Base-by-base conservation (phyloP, 2,113 vertebrate genomes). In the Ramphastos sulfuratus region DNA sequence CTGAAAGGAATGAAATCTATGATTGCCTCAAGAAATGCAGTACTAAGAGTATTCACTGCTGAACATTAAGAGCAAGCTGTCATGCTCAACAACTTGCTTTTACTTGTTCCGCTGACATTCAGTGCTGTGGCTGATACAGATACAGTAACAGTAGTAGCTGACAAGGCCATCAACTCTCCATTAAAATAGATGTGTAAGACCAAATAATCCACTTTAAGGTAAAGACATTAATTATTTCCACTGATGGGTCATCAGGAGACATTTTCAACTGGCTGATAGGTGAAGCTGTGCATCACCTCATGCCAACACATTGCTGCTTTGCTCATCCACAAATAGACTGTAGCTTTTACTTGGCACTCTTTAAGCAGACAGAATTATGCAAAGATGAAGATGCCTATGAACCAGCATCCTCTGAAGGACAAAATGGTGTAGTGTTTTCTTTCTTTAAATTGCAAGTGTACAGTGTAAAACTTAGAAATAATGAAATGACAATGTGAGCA, bases 181-280 rank as follows among this genome's bases (percentile, higher is more conserved):
- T 93, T 84, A 87, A 89, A 95, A 93, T 82, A 94, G 70, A 92
- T 35, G 46, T 83, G 76, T 76, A 91, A 92, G 2, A 77, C 78
- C 76, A 75, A 81, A 63, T 87, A 94, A 93, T 91, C 91, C 78
- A 87, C 48, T 87, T 82, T 81, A 86, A 87, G 61, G 64, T 69
- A 92, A 95, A 94, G 92, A 69, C 0, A 25, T 59, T 76, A 72
- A 96, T 64, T 92, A 91, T 94, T 96, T 94, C 89, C 86, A 89
- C 78, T 83, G 80, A 73, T 66, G 61, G 44, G 11, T 76, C 64
- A 94, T 64, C 79, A 90, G 30, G 64, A 91, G 73, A 73, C 65
- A 60, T 48, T 95, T 86, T 50, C 2, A 0, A 42, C 1, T 33
- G 37, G 69, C 50, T 3, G 2, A 90, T 75, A 77, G 23, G 55